Evolutionary conservation across 2,888 invertebrate genomes (phyloP).

Genomic region (Dryomyza anilis): DNA sequence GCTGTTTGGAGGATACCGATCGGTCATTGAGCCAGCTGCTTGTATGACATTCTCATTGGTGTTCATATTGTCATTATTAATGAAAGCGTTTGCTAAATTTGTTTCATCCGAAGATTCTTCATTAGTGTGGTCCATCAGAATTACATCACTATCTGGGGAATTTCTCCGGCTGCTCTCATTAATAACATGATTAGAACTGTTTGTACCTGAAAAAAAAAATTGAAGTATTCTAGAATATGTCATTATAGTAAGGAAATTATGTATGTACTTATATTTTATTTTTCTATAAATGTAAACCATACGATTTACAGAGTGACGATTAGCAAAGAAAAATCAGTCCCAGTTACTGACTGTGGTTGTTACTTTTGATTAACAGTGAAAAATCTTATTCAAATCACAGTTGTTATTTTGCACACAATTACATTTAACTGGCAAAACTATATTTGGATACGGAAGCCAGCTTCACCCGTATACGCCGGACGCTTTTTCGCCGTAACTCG

Average conservation of each 20-base stretch:
- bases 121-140: neutral
- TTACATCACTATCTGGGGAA: slow-evolving; percentile 6
- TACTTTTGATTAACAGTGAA: no score
- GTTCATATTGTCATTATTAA: neutral
- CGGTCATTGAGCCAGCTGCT: neutral
- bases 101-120: neutral
- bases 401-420: no score
- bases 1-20: slow-evolving; percentile 46
- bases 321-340: no score
- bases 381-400: no score
- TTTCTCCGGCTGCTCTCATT: neutral
- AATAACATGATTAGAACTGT: no score
- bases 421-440: no score
- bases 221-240: neutral
- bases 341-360: no score
- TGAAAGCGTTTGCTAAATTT: neutral
- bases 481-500: no score
- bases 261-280: neutral
- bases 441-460: no score
- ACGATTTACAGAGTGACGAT: no score
- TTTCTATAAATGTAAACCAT: neutral
- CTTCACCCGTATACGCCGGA: no score
- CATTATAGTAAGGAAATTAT: neutral
- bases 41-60: neutral
- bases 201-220: neutral